phyloP scores from a whole-genome alignment of 2,113 vertebrate genomes.

The Oryzias melastigma region DNA sequence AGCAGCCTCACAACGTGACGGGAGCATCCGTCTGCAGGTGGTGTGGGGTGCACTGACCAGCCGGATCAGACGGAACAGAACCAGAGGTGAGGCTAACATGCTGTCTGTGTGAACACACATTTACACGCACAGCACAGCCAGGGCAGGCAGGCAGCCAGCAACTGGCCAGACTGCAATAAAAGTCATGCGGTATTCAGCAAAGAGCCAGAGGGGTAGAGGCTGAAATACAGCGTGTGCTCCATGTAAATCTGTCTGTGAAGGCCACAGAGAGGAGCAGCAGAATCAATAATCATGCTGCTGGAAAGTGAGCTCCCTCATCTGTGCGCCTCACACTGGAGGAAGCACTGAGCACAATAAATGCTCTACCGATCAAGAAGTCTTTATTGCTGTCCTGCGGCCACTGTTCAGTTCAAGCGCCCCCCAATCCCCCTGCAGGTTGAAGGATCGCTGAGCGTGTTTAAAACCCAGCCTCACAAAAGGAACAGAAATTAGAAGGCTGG shows the following conservation, averaged over 20 bases:
- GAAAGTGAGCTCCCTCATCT: conserved; percentile 12
- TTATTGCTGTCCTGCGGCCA: conserved; percentile 4
- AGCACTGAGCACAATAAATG: conserved; percentile 24
- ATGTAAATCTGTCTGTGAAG: conserved; percentile 34
- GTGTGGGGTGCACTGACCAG: conserved; percentile 44
- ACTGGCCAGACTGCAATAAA: conserved; percentile 20
- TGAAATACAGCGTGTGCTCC: conserved; percentile 20
- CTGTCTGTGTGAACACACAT: conserved; percentile 11
- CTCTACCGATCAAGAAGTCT: neutral
- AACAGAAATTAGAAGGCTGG: too few species aligned
- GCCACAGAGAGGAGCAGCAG: conserved; percentile 19
- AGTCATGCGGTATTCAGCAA: conserved; percentile 24
- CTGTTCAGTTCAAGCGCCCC: conserved; percentile 14
- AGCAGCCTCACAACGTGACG: conserved; percentile 46
- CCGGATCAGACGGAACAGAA: conserved; percentile 32
- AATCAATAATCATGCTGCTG: conserved; percentile 42
- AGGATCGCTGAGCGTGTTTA: neutral
- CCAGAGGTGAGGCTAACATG: conserved; percentile 38
- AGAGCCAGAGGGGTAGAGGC: conserved; percentile 18
- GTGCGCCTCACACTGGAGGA: conserved; percentile 15
- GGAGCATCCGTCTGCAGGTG: conserved; percentile 46
- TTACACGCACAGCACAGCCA: conserved; percentile 3
- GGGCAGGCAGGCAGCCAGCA: conserved; percentile 5
- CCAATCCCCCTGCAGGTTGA: conserved; percentile 1
- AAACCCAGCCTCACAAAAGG: too few species aligned